Conservation (phyloP, 2,888 invertebrate species). For the Morpho deidamia region DNA sequence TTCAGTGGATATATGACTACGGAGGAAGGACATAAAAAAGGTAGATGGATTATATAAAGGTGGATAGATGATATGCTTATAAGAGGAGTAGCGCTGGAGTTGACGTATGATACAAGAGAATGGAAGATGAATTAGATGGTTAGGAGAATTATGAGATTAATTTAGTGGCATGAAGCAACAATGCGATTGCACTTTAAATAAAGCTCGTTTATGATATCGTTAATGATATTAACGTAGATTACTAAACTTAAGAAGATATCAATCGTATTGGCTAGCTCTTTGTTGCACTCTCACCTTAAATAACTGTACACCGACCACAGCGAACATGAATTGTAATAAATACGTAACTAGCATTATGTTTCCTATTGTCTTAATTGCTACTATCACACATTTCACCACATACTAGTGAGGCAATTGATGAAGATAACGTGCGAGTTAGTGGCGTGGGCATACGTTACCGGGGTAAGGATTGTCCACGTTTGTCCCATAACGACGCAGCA, state of each 20-base stretch:
- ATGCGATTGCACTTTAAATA: too few species aligned
- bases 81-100: too few species aligned
- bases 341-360: slow-evolving; percentile 99
- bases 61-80: too few species aligned
- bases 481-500: slow-evolving; percentile 57
- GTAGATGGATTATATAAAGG: too few species aligned
- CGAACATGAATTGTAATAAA: slow-evolving; percentile 99
- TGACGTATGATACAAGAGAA: too few species aligned
- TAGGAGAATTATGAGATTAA: too few species aligned
- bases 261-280: neutral
- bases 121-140: too few species aligned
- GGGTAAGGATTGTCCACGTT: slow-evolving; percentile 45
- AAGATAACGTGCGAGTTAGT: slow-evolving; percentile 51
- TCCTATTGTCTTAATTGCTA: slow-evolving; percentile 99
- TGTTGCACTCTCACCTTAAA: slow-evolving; percentile 90
- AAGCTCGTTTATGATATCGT: too few species aligned
- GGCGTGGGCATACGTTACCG: slow-evolving; percentile 64
- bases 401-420: slow-evolving; percentile 81
- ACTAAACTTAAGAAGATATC: slow-evolving; percentile 1
- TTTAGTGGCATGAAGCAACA: too few species aligned
- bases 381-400: slow-evolving; percentile 99
- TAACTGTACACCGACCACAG: slow-evolving; percentile 99
- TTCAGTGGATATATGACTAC: too few species aligned
- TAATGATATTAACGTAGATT: neutral
- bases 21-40: too few species aligned